Percentiles rank a stretch among this genome's conserved stretches.
phyloP scores from a whole-genome alignment of 2,797 vertebrate species.

The Tapera naevia region DNA sequence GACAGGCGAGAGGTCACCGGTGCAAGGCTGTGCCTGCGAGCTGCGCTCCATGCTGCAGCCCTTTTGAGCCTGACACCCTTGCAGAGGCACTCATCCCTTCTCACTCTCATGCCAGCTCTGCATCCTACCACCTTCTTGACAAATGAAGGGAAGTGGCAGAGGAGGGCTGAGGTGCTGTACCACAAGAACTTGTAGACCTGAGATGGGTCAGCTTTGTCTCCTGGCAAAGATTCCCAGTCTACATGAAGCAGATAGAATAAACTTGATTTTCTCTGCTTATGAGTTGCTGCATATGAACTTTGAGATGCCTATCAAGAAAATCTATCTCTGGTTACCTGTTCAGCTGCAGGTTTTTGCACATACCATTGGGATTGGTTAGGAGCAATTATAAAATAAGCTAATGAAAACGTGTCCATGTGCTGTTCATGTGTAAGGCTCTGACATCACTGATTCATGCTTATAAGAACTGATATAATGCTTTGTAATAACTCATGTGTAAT shows the following conservation, averaged over 20 bases:
- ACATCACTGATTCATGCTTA: conserved; percentile 20
- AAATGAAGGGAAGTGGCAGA: neutral
- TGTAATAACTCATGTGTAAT: neutral
- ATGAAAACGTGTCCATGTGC: neutral
- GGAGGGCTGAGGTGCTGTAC: neutral
- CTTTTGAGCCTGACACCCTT: neutral
- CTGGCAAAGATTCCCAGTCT: neutral
- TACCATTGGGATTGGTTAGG: neutral
- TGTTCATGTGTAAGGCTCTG: conserved; percentile 10
- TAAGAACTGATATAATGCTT: neutral
- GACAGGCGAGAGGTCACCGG: fast-evolving
- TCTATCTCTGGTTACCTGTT: neutral
- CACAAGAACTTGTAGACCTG: fast-evolving
- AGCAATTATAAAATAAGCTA: neutral
- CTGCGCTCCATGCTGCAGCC: neutral
- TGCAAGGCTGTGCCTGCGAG: neutral
- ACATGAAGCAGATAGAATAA: neutral
- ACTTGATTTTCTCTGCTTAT: neutral
- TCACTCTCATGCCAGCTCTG: neutral
- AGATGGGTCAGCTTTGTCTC: neutral
- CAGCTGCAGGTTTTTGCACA: neutral
- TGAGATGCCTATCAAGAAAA: neutral
- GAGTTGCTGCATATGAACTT: neutral
- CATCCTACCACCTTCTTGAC: neutral
- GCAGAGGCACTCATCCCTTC: neutral